A percentile compares a stretch with the other conserved stretches of the same genome.
phyloP scores from a whole-genome alignment of 1,140 invertebrate species.

The Idris sp. region DNA sequence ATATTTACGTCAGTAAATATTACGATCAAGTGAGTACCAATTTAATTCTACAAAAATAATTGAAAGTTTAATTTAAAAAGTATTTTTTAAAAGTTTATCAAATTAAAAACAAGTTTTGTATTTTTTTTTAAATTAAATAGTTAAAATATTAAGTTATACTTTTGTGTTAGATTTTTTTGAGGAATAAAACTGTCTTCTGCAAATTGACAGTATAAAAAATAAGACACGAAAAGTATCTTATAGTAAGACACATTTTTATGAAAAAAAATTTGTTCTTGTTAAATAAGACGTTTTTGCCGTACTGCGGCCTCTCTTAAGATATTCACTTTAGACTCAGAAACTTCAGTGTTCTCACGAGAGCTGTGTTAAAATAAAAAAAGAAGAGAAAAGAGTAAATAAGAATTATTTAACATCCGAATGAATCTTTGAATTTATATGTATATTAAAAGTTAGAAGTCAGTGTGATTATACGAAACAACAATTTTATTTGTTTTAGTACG shows the following conservation, averaged over 20 bases:
- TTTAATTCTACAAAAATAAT: too few species aligned
- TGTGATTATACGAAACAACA: constrained; percentile 8
- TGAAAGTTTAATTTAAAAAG: too few species aligned
- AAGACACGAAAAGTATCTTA: constrained; percentile 15
- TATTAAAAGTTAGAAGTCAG: constrained; percentile 13
- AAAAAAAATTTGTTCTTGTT: constrained; percentile 24
- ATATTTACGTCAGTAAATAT: constrained; percentile 96
- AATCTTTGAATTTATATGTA: constrained; percentile 6
- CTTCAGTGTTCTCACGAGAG: constrained; percentile 25
- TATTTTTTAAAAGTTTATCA: too few species aligned
- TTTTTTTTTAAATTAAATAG: too few species aligned
- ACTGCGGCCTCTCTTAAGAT: constrained; percentile 25
- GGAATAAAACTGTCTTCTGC: too few species aligned
- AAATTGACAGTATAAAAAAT: constrained; percentile 8
- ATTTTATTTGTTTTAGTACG: too few species aligned
- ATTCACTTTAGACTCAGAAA: constrained; percentile 26
- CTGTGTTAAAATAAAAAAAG: constrained; percentile 19
- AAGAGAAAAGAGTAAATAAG: constrained; percentile 26
- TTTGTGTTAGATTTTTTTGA: too few species aligned
- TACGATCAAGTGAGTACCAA: constrained; percentile 89
- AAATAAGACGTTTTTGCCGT: constrained; percentile 14
- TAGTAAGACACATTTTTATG: constrained; percentile 9
- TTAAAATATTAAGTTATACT: too few species aligned
- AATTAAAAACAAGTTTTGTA: too few species aligned
- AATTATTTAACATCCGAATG: constrained; percentile 10